phyloP scores from a whole-genome alignment of 1,140 invertebrate genomes.

The Danaus melanippus region DNA sequence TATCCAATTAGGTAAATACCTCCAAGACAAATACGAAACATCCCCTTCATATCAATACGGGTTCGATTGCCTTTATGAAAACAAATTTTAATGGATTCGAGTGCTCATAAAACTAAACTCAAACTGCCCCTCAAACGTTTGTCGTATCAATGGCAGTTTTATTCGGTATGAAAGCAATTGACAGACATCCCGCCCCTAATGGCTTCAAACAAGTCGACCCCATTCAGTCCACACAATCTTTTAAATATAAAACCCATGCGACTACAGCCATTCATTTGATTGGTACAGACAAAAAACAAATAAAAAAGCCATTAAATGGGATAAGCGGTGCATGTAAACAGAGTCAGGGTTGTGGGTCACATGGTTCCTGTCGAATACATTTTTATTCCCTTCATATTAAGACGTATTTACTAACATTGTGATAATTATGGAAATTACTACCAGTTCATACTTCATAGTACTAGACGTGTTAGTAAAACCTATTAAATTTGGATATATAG shows the following conservation, averaged over 20 bases:
- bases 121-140: no score
- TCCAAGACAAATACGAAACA: constrained; percentile 2
- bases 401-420: background rate
- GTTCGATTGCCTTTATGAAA: background rate
- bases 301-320: constrained; percentile 16
- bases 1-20: background rate
- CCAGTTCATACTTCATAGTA: background rate
- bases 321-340: constrained; percentile 2
- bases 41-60: background rate
- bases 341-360: background rate
- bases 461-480: constrained; percentile 7
- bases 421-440: constrained; percentile 3
- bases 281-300: constrained; percentile 21
- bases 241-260: constrained; percentile 25
- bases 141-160: constrained; percentile 19
- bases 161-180: constrained; percentile 15
- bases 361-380: background rate
- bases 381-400: background rate
- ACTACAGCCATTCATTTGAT: constrained; percentile 13
- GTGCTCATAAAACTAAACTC: no score
- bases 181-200: constrained; percentile 27
- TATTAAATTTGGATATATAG: constrained; percentile 22
- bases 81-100: no score
- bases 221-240: constrained; percentile 29
- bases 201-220: constrained; percentile 16